Conservation (phyloP, 2,797 vertebrate genomes). For the Cichlasoma orientale region DNA sequence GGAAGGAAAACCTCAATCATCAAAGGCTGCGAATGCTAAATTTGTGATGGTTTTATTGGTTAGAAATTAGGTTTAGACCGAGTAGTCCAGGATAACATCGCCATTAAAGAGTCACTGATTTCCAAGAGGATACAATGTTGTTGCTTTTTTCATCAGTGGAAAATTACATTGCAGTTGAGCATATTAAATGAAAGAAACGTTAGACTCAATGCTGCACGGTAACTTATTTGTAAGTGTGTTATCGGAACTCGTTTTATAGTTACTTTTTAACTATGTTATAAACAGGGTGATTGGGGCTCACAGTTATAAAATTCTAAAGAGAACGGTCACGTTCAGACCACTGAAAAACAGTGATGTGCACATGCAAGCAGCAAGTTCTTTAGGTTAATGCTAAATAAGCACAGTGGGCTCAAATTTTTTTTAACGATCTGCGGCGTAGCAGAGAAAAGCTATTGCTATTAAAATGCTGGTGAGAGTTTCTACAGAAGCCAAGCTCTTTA, state of each 20-base stretch:
- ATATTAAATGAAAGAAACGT: slow-evolving; percentile 4
- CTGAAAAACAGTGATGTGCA: neutral
- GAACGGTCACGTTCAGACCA: neutral
- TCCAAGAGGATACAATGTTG: neutral
- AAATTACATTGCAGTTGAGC: neutral
- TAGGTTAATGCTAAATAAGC: neutral
- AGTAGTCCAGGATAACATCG: neutral
- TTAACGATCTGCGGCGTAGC: neutral
- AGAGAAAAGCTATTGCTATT: neutral
- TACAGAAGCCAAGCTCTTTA: neutral
- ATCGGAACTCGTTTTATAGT: slow-evolving; percentile 1
- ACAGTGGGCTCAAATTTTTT: neutral
- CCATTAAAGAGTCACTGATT: neutral
- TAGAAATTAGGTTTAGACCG: slow-evolving; percentile 18
- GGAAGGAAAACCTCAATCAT: neutral
- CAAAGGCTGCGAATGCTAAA: neutral
- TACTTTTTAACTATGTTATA: neutral
- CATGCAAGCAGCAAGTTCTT: neutral
- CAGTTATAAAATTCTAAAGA: neutral
- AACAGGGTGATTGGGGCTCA: neutral
- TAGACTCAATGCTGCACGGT: neutral
- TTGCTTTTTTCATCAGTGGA: neutral
- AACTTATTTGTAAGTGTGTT: neutral
- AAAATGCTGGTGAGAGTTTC: neutral
- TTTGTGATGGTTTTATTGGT: slow-evolving; percentile 22